A percentile compares a stretch with the other conserved stretches of the same genome.
These are phyloP conservation scores for Silurus asotus DNA, from an alignment of 2,113 vertebrate genomes.

Conservation along the genomic window DNA sequence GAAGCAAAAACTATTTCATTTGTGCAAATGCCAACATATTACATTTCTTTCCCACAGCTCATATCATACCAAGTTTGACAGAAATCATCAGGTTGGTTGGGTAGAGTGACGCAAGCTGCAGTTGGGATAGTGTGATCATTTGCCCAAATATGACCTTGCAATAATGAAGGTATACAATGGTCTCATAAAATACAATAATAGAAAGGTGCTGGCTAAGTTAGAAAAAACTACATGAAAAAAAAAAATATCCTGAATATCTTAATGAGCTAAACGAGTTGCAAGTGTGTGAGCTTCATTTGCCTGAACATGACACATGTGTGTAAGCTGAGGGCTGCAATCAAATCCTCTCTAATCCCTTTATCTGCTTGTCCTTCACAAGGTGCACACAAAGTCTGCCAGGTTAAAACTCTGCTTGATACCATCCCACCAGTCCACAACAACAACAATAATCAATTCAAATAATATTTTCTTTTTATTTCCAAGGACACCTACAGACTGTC, in stretches of 20 bases:
- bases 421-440: constrained; percentile 1
- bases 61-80: not conserved
- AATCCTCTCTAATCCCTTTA: constrained; percentile 80
- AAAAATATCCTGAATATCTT: constrained; percentile 78
- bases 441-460: constrained; percentile 9
- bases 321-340: constrained; percentile 69
- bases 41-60: not conserved
- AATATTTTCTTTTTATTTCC: not conserved
- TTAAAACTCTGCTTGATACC: constrained; percentile 23
- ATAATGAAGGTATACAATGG: not conserved
- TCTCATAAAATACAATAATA: not conserved
- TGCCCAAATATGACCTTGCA: not conserved
- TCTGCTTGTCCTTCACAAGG: constrained; percentile 61
- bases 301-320: constrained; percentile 85
- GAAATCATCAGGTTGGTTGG: not conserved
- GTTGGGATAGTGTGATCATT: constrained; percentile 16
- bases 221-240: constrained; percentile 67
- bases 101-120: not conserved
- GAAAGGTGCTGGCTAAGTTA: constrained; percentile 58
- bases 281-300: constrained; percentile 70
- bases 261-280: constrained; percentile 87
- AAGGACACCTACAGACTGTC: constrained; percentile 35
- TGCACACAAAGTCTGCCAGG: constrained; percentile 51
- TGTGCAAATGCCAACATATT: not conserved
- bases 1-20: constrained; percentile 4